Evolutionary conservation across 2,797 vertebrate species (phyloP).

Genomic region (Sparidentex hasta): DNA sequence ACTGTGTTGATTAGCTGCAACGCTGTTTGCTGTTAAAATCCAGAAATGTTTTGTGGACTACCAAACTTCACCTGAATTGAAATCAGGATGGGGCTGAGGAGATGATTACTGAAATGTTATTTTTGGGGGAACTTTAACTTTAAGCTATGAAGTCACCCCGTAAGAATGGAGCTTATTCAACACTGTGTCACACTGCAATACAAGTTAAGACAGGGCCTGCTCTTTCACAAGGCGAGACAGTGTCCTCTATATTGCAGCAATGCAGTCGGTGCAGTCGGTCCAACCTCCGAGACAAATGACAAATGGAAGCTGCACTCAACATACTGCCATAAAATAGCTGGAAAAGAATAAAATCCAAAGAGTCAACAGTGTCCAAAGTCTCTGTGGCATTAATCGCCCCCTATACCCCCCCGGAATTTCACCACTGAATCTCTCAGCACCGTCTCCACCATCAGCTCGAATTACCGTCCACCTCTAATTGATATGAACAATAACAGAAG

Average conservation of each 20-base stretch:
- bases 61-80: too few relatives aligned
- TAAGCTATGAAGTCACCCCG: neutral
- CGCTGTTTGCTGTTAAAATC: too few relatives aligned
- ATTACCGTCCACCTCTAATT: constrained; percentile 90
- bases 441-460: constrained; percentile 87
- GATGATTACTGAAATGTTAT: too few relatives aligned
- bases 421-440: constrained; percentile 83
- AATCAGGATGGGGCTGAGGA: too few relatives aligned
- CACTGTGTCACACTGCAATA: neutral
- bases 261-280: neutral
- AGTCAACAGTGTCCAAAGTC: constrained; percentile 2
- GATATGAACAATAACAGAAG: constrained; percentile 90
- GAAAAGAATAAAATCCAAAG: neutral
- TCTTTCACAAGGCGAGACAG: neutral
- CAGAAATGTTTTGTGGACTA: too few relatives aligned
- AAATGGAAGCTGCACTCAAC: neutral
- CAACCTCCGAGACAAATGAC: neutral
- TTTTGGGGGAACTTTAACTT: too few relatives aligned
- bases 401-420: constrained; percentile 70
- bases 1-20: neutral
- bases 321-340: constrained; percentile 10
- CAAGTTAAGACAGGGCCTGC: neutral
- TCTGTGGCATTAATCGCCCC: constrained; percentile 47
- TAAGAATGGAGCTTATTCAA: neutral
- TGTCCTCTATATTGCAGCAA: neutral